These are phyloP conservation scores for Myotis pilosus DNA, from an alignment of 2,797 vertebrate genomes.

Conservation along the genomic window DNA sequence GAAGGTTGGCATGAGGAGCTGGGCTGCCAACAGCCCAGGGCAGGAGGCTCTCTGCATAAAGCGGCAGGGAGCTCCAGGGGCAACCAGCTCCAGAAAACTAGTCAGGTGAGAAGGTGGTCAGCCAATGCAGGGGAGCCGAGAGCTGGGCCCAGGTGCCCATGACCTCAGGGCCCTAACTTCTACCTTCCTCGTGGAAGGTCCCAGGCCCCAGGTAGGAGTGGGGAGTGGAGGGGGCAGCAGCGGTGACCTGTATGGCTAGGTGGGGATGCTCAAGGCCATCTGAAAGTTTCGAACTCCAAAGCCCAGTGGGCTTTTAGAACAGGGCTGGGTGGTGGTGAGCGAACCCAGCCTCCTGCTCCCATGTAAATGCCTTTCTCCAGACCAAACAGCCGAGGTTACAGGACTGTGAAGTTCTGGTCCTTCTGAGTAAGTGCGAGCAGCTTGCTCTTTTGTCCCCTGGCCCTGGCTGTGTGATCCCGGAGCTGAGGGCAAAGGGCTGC, in stretches of 20 bases:
- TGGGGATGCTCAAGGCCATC: not conserved
- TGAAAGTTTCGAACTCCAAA: not conserved
- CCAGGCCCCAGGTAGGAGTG: not conserved
- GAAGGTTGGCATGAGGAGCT: not conserved
- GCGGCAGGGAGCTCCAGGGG: not conserved
- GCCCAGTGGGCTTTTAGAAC: not conserved
- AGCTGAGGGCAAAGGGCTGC: not conserved
- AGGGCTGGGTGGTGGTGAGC: not conserved
- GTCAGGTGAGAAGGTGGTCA: not conserved
- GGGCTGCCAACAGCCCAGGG: not conserved
- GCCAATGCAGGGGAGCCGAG: not conserved
- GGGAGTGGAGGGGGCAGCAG: not conserved
- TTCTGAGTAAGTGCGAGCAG: slow-evolving; percentile 37
- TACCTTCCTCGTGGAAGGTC: not conserved
- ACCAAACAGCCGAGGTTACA: not conserved
- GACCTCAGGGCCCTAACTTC: not conserved
- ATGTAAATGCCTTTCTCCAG: slow-evolving; percentile 1
- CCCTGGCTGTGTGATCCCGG: slow-evolving; percentile 36
- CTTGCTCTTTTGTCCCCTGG: slow-evolving; percentile 48
- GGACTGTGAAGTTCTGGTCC: slow-evolving; percentile 36
- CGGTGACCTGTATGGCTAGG: not conserved
- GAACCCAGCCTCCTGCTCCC: not conserved
- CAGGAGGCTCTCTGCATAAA: not conserved
- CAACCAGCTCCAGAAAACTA: not conserved
- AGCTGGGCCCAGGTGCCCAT: not conserved